These are phyloP conservation scores for Watsonalla cultraria DNA, from an alignment of 2,888 invertebrate species.

Conservation along the genomic window DNA sequence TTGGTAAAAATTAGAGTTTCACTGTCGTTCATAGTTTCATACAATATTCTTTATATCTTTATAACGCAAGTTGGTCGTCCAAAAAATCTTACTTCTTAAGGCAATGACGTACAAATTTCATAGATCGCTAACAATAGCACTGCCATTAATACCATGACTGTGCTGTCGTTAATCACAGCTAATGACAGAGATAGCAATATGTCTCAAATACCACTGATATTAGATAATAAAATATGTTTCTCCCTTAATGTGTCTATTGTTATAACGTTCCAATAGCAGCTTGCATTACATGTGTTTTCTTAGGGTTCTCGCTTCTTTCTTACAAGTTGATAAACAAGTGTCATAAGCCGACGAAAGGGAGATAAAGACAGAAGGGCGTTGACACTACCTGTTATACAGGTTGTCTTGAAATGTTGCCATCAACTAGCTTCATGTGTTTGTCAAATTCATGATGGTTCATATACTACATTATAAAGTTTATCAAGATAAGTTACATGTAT, in stretches of 20 bases:
- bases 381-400: background rate
- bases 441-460: too few relatives aligned
- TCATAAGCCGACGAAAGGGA: background rate
- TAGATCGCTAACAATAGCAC: conserved; percentile 26
- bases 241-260: conserved; percentile 10
- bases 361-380: background rate
- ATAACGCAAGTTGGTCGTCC: background rate
- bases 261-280: background rate
- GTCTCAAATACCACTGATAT: conserved; percentile 27
- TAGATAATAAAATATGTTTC: conserved; percentile 23
- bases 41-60: too few relatives aligned
- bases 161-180: conserved; percentile 44
- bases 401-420: too few relatives aligned
- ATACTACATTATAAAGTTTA: too few relatives aligned
- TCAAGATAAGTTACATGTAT: too few relatives aligned
- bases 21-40: too few relatives aligned
- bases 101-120: conserved; percentile 22
- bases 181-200: conserved; percentile 49
- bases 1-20: too few relatives aligned
- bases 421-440: too few relatives aligned
- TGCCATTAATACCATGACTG: conserved; percentile 38
- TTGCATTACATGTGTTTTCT: background rate
- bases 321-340: conserved; percentile 5
- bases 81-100: conserved; percentile 1
- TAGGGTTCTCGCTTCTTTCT: background rate